phyloP scores from a whole-genome alignment of 1,140 invertebrate genomes.

The Homarus americanus region DNA sequence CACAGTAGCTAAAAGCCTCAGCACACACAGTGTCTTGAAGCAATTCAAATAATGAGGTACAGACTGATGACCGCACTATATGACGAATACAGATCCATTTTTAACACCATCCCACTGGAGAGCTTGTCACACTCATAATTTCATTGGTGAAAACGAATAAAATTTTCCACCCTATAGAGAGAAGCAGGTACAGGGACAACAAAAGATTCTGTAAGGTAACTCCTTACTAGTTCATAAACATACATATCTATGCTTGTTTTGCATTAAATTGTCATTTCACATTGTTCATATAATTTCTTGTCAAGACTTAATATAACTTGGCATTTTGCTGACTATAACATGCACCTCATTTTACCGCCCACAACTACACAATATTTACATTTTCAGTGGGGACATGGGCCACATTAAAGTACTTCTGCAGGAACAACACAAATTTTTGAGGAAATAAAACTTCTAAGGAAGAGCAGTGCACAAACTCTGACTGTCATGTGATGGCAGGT shows the following conservation, averaged over 20 bases:
- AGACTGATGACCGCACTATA: slow-evolving; percentile 16
- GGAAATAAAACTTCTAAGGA: not conserved
- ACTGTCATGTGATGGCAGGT: not conserved
- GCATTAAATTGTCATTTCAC: not conserved
- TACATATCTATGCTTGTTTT: slow-evolving; percentile 2
- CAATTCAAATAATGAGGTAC: slow-evolving; percentile 47
- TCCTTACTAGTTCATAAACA: slow-evolving; percentile 32
- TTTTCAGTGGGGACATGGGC: not conserved
- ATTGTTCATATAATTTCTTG: not conserved
- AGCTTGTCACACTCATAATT: not conserved
- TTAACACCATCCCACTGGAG: not conserved
- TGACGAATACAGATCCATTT: slow-evolving; percentile 18
- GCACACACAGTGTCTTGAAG: slow-evolving; percentile 57
- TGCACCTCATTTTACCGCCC: not conserved
- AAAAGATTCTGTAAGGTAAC: slow-evolving; percentile 8
- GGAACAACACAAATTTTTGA: slow-evolving; percentile 7
- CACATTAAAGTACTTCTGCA: not conserved
- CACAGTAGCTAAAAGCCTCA: slow-evolving; percentile 35
- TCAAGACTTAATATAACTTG: slow-evolving; percentile 11
- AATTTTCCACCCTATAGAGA: not conserved
- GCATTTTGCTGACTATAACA: slow-evolving; percentile 18
- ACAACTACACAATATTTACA: slow-evolving; percentile 4
- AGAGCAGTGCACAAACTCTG: slow-evolving; percentile 26
- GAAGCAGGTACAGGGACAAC: slow-evolving; percentile 50
- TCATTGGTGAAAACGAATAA: not conserved